phyloP scores from a whole-genome alignment of 2,888 invertebrate genomes.

The Rhyacophila evoluta region DNA sequence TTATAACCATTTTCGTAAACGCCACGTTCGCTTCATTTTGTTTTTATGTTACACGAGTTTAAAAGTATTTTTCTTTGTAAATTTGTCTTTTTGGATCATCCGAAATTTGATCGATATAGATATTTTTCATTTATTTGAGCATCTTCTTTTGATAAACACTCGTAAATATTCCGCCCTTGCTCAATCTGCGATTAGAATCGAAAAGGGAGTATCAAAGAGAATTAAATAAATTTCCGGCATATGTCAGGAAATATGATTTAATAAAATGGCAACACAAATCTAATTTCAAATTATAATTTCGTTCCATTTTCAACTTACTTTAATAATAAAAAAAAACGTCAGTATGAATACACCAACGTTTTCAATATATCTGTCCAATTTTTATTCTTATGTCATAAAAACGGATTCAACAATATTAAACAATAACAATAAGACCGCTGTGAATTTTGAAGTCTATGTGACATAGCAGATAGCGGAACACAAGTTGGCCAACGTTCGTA shows the following conservation, averaged over 20 bases:
- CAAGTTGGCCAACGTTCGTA: too few species aligned
- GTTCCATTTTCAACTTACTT: too few species aligned
- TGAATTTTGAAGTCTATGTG: too few species aligned
- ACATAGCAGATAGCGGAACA: too few species aligned
- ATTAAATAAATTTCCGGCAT: neutral
- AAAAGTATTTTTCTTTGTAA: neutral
- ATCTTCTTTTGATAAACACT: neutral
- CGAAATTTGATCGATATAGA: neutral
- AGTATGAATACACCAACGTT: too few species aligned
- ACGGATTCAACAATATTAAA: too few species aligned
- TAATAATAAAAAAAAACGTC: too few species aligned
- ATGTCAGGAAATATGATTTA: neutral
- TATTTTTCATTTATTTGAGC: neutral
- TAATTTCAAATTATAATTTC: too few species aligned
- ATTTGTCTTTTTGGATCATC: neutral
- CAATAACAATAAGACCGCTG: too few species aligned
- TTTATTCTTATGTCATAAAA: too few species aligned
- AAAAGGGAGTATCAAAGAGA: neutral
- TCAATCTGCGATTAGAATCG: neutral
- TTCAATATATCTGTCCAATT: too few species aligned
- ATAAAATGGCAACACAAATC: neutral
- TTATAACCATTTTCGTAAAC: neutral
- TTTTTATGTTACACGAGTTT: neutral
- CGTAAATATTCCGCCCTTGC: neutral
- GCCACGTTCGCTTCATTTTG: neutral